phyloP scores from a whole-genome alignment of 2,113 vertebrate genomes.

The Sorex araneus region DNA sequence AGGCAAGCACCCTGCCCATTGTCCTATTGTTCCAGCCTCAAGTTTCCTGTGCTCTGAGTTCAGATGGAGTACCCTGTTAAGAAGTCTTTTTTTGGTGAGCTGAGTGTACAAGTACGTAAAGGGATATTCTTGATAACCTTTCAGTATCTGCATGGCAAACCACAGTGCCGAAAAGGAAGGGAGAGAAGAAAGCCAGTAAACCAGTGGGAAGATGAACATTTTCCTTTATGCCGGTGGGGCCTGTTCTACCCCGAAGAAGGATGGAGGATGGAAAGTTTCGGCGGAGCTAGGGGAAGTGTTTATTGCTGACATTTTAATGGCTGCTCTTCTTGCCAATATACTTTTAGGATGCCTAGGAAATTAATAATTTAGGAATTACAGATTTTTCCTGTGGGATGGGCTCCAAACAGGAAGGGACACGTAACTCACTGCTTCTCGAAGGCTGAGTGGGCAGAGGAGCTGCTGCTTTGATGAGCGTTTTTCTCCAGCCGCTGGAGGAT shows the following conservation, averaged over 20 bases:
- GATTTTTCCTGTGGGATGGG: slow-evolving; percentile 44
- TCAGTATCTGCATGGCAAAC: too few species aligned
- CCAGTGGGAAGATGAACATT: not conserved
- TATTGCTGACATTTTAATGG: not conserved
- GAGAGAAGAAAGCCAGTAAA: too few species aligned
- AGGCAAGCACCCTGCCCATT: too few species aligned
- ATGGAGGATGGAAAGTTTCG: not conserved
- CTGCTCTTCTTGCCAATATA: not conserved
- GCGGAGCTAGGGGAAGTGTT: not conserved
- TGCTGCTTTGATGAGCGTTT: not conserved
- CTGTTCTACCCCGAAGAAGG: not conserved
- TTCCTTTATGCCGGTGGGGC: not conserved
- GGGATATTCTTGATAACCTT: too few species aligned
- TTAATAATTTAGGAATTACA: slow-evolving; percentile 33
- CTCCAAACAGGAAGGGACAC: not conserved
- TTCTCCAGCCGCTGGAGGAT: not conserved
- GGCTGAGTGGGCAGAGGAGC: not conserved
- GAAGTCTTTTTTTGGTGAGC: too few species aligned
- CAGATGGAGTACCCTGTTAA: too few species aligned
- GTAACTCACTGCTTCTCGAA: not conserved
- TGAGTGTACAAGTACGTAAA: too few species aligned
- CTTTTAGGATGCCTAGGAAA: not conserved
- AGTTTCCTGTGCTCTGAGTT: too few species aligned
- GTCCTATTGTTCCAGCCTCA: too few species aligned
- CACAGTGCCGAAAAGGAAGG: too few species aligned